phyloP scores from a whole-genome alignment of 2,797 vertebrate genomes.

The Allobates femoralis region DNA sequence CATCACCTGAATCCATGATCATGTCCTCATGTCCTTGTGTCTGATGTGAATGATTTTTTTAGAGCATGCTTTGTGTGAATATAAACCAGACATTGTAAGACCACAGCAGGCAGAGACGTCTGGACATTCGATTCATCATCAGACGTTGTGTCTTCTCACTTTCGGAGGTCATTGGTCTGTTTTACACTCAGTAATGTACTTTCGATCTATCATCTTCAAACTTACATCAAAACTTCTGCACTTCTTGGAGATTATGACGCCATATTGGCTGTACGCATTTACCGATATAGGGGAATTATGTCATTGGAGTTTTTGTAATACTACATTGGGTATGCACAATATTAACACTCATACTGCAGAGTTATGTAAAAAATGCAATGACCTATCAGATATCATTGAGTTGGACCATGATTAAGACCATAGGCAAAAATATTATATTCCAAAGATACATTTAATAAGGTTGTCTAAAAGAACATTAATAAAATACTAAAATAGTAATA shows the following conservation, averaged over 20 bases:
- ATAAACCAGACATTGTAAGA: slow-evolving; percentile 46
- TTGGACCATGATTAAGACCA: no score
- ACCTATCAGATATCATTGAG: no score
- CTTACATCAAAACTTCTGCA: neutral
- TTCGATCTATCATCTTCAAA: neutral
- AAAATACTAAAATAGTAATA: no score
- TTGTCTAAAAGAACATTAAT: no score
- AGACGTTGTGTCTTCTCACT: slow-evolving; percentile 30
- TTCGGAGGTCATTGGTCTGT: slow-evolving; percentile 24
- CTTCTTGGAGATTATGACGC: neutral
- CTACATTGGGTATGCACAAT: neutral
- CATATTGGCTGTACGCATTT: neutral
- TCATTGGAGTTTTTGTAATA: neutral
- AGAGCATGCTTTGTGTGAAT: slow-evolving; percentile 31
- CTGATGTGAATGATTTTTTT: slow-evolving; percentile 22
- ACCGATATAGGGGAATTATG: neutral
- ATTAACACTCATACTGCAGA: neutral
- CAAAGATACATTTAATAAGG: neutral
- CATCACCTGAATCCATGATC: slow-evolving; percentile 59
- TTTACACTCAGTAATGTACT: neutral
- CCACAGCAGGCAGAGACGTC: slow-evolving; percentile 14
- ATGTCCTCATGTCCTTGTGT: slow-evolving; percentile 58
- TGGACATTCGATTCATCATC: slow-evolving; percentile 29
- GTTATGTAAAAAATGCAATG: neutral
- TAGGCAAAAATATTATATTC: neutral